phyloP scores from a whole-genome alignment of 2,113 vertebrate species.

The Limanda limanda region DNA sequence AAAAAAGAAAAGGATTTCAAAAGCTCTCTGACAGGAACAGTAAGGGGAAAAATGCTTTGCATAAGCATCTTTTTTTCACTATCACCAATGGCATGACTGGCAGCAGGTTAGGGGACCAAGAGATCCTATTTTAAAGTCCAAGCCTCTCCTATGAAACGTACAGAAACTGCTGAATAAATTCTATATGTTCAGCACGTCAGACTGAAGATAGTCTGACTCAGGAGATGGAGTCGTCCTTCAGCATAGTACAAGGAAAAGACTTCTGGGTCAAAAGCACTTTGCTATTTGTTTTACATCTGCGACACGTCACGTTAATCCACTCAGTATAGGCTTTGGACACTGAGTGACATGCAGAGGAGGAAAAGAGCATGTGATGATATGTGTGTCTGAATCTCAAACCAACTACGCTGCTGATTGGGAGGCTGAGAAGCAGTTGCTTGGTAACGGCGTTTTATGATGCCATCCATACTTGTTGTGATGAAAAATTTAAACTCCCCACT shows the following conservation, averaged over 20 bases:
- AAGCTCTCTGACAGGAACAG: conserved; percentile 67
- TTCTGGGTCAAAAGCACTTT: conserved; percentile 40
- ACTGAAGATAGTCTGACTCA: conserved; percentile 21
- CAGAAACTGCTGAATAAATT: conserved; percentile 43
- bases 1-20: conserved; percentile 61
- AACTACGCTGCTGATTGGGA: conserved; percentile 73
- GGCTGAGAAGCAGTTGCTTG: conserved; percentile 81
- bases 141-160: conserved; percentile 45
- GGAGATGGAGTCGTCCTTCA: conserved; percentile 31
- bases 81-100: conserved; percentile 57
- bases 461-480: conserved; percentile 78
- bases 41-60: conserved; percentile 55
- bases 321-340: conserved; percentile 29
- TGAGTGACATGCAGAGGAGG: conserved; percentile 43
- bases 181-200: not conserved
- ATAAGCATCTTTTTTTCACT: conserved; percentile 63
- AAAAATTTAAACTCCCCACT: conserved; percentile 77
- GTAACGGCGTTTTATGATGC: conserved; percentile 80
- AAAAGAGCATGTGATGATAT: conserved; percentile 48
- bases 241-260: conserved; percentile 21
- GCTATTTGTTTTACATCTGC: conserved; percentile 14
- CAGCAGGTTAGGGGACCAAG: conserved; percentile 54
- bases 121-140: conserved; percentile 64
- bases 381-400: conserved; percentile 60
- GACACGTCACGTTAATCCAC: conserved; percentile 28